Evolutionary conservation across 1,140 invertebrate genomes (phyloP).

Genomic region (Holotrichia oblita): DNA sequence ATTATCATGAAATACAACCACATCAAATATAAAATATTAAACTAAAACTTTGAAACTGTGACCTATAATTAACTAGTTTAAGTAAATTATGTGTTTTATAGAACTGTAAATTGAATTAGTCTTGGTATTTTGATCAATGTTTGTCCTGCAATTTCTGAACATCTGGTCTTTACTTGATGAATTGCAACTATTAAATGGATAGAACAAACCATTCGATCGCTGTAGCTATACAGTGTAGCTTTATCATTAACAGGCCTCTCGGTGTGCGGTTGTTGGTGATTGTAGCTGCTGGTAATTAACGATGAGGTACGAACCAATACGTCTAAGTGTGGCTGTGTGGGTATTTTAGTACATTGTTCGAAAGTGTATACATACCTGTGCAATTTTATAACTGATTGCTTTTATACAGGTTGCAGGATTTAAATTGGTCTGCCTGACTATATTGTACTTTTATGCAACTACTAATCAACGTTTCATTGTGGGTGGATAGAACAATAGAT

Average conservation of each 20-base stretch:
- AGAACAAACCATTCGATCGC: neutral
- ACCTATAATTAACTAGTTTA: too few species aligned
- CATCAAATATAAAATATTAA: too few species aligned
- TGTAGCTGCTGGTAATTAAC: neutral
- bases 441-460: too few species aligned
- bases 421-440: neutral
- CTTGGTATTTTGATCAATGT: too few species aligned
- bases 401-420: neutral
- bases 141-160: neutral
- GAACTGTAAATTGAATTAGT: neutral
- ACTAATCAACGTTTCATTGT: too few species aligned
- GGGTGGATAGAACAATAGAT: too few species aligned
- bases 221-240: neutral
- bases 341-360: neutral
- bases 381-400: neutral
- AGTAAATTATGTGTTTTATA: neutral
- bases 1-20: too few species aligned
- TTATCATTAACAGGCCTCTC: neutral
- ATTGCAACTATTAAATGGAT: neutral
- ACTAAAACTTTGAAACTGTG: too few species aligned
- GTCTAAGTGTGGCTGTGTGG: neutral
- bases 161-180: conserved; percentile 2
- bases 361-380: neutral
- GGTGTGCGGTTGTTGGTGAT: neutral
- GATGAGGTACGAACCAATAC: neutral